These are phyloP conservation scores for Rattus rattus DNA, from an alignment of 2,113 vertebrate species.

Conservation along the genomic window DNA sequence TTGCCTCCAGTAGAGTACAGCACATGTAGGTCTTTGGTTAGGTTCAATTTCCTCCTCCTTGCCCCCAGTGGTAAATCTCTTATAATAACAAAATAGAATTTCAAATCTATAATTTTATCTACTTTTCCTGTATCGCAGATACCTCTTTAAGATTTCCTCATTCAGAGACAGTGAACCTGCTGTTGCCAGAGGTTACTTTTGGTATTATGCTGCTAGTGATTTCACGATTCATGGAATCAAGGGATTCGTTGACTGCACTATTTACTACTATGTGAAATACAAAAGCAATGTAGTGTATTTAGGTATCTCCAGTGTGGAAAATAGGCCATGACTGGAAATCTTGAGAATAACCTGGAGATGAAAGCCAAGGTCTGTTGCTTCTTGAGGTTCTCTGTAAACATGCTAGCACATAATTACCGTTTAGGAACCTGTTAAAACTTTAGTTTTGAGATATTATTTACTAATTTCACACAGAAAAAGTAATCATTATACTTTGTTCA, in stretches of 20 bases:
- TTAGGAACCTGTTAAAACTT: not conserved
- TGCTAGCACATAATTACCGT: not conserved
- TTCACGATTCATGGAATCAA: not conserved
- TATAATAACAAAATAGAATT: not conserved
- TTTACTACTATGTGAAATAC: too few species aligned
- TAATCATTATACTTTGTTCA: not conserved
- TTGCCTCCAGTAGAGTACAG: not conserved
- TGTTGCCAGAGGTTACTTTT: not conserved
- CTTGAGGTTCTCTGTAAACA: not conserved
- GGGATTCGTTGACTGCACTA: too few species aligned
- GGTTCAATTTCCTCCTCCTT: not conserved
- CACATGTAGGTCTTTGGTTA: not conserved
- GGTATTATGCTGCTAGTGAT: too few species aligned
- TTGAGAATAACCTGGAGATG: not conserved
- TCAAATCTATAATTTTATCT: not conserved
- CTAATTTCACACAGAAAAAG: not conserved
- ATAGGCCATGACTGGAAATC: not conserved
- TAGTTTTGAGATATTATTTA: not conserved
- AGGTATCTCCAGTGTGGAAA: not conserved
- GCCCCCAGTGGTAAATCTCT: not conserved
- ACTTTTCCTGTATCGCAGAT: not conserved
- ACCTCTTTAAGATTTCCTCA: not conserved
- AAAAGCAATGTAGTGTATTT: not conserved
- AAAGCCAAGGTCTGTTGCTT: not conserved
- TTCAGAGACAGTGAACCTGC: not conserved